Evolutionary conservation across 2,888 invertebrate species (phyloP).

Genomic region (Corbicula japonica): DNA sequence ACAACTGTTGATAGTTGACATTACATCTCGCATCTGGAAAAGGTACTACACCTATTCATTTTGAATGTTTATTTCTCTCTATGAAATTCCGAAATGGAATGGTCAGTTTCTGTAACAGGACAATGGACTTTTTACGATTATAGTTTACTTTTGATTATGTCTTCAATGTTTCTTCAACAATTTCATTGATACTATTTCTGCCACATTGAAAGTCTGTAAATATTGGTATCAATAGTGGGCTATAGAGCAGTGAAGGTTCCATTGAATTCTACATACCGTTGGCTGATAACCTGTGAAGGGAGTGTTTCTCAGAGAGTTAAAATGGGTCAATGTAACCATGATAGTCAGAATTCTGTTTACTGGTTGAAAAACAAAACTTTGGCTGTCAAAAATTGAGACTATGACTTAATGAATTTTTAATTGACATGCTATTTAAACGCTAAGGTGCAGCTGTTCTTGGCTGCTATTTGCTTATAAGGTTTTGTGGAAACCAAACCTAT

Average conservation of each 20-base stretch:
- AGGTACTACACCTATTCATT: no score
- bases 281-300: conserved; percentile 5
- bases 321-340: conserved; percentile 10
- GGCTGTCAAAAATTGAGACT: no score
- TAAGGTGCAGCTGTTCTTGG: no score
- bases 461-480: no score
- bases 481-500: no score
- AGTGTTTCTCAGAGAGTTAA: conserved; percentile 4
- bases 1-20: no score
- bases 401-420: no score
- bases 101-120: conserved; percentile 8
- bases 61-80: no score
- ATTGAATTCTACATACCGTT: conserved; percentile 20
- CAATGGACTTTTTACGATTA: conserved; percentile 16
- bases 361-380: background rate
- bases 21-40: no score
- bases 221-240: conserved; percentile 22
- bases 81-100: background rate
- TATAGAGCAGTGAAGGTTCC: conserved; percentile 11
- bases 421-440: no score
- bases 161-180: conserved; percentile 12
- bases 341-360: background rate
- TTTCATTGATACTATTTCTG: conserved; percentile 9
- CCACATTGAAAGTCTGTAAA: conserved; percentile 5
- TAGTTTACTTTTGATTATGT: conserved; percentile 5